phyloP scores from a whole-genome alignment of 2,113 vertebrate species.

The Heterocephalus glaber region DNA sequence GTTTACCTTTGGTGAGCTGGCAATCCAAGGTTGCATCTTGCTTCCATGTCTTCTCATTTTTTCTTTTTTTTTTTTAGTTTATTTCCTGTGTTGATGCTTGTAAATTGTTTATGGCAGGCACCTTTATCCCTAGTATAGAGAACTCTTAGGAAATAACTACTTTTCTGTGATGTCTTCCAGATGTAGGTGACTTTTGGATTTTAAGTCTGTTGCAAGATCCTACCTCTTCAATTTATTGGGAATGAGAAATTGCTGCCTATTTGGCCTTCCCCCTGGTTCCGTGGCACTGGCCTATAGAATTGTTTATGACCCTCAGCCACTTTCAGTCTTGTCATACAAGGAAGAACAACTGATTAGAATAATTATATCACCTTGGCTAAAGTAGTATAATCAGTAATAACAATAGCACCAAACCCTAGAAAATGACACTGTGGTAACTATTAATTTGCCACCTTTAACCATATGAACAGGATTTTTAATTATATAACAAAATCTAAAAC shows the following conservation, averaged over 20 bases:
- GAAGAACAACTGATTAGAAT: neutral
- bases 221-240: neutral
- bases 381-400: neutral
- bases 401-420: too few relatives aligned
- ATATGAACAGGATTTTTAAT: neutral
- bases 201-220: neutral
- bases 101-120: neutral
- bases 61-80: neutral
- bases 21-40: too few relatives aligned
- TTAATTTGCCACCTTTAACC: neutral
- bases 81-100: neutral
- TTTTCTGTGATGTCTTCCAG: neutral
- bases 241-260: neutral
- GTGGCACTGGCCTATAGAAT: neutral
- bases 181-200: neutral
- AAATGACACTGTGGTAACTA: neutral
- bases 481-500: neutral
- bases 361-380: neutral
- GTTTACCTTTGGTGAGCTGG: too few relatives aligned
- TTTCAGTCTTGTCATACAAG: neutral
- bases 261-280: neutral
- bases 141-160: neutral
- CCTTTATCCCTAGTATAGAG: neutral
- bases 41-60: too few relatives aligned
- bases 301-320: neutral